These are phyloP conservation scores for Paelopatides confundens DNA, from an alignment of 53 echinoderm and acorn worm genomes.

Conservation along the genomic window DNA sequence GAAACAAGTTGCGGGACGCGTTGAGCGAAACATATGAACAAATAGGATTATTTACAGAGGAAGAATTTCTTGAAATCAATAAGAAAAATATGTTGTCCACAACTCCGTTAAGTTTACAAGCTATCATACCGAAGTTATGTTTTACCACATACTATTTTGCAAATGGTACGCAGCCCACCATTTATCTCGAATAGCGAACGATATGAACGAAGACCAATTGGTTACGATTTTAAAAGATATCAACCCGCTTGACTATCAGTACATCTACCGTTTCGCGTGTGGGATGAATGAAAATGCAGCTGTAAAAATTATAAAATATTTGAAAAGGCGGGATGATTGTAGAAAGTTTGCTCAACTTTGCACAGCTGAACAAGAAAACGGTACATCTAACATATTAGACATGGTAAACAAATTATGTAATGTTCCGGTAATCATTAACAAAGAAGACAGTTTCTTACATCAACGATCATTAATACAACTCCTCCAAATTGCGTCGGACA, in stretches of 20 bases:
- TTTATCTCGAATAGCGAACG: neutral
- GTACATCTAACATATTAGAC: neutral
- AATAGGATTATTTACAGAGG: constrained; percentile 1
- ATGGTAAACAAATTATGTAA: neutral
- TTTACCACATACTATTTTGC: neutral
- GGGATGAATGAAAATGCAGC: neutral
- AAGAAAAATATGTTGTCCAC: too few relatives aligned
- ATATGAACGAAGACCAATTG: neutral
- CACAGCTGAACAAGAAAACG: neutral
- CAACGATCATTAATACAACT: neutral
- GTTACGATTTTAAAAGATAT: neutral
- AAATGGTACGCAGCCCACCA: constrained; percentile 6
- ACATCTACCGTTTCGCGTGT: neutral
- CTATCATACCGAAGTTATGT: neutral
- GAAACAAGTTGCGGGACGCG: neutral
- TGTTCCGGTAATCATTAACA: neutral
- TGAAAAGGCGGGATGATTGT: neutral
- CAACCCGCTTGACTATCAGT: neutral
- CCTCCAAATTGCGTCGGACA: neutral
- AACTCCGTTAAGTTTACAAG: neutral
- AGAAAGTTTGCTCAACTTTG: neutral
- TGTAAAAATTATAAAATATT: neutral
- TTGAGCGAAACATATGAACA: neutral
- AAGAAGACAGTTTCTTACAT: neutral
- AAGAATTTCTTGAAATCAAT: too few relatives aligned